A percentile compares a stretch with the other conserved stretches of the same genome.
These are phyloP conservation scores for Hypsopygia costalis DNA, from an alignment of 2,888 invertebrate genomes.

Conservation along the genomic window DNA sequence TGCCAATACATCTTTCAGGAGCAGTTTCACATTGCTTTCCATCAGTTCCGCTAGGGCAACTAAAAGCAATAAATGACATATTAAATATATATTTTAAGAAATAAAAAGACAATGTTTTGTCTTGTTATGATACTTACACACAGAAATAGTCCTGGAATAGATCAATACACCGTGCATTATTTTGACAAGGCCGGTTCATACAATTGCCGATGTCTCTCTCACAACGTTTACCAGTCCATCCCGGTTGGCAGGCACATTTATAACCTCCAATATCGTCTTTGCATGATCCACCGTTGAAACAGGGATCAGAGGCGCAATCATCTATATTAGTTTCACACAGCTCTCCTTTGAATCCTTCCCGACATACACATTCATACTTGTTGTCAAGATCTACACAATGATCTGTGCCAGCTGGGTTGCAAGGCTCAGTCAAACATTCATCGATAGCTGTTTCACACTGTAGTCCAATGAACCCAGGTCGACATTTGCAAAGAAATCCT, in stretches of 20 bases:
- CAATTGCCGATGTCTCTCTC: slow-evolving; percentile 94
- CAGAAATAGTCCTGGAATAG: slow-evolving; percentile 95
- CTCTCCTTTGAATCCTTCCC: slow-evolving; percentile 92
- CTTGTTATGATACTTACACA: slow-evolving; percentile 82
- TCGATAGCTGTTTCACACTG: slow-evolving; percentile 97
- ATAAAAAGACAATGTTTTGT: too few relatives aligned
- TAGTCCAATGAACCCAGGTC: slow-evolving; percentile 95
- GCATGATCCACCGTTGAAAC: slow-evolving; percentile 93
- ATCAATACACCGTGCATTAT: slow-evolving; percentile 94
- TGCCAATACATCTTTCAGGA: slow-evolving; percentile 95
- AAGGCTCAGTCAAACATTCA: slow-evolving; percentile 95
- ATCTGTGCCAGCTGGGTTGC: slow-evolving; percentile 94
- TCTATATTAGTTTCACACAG: slow-evolving; percentile 93
- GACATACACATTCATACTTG: slow-evolving; percentile 92
- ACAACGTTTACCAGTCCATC: slow-evolving; percentile 93
- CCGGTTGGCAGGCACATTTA: slow-evolving; percentile 89
- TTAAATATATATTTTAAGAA: background rate
- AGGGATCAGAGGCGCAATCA: slow-evolving; percentile 92
- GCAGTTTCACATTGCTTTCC: slow-evolving; percentile 98
- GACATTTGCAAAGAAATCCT: slow-evolving; percentile 95
- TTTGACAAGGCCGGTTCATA: slow-evolving; percentile 92
- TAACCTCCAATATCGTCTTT: slow-evolving; percentile 92
- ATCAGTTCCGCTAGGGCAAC: slow-evolving; percentile 96
- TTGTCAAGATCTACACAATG: slow-evolving; percentile 94
- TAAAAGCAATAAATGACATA: slow-evolving; percentile 37